Conservation (phyloP, 1,140 invertebrate species). For the Conus betulinus region DNA sequence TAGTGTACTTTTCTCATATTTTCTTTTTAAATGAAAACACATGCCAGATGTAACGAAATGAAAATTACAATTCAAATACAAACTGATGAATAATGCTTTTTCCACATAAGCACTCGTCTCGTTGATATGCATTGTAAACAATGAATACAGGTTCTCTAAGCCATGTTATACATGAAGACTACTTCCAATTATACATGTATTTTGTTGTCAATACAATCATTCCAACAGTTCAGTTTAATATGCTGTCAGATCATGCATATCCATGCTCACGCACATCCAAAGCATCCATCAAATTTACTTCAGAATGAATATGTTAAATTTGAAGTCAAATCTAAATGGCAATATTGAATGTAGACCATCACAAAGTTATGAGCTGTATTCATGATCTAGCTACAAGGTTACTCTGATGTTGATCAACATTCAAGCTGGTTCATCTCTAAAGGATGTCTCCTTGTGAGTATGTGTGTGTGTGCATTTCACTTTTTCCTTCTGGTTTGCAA, state of each 20-base stretch:
- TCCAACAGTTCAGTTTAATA: background rate
- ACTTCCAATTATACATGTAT: background rate
- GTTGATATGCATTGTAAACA: background rate
- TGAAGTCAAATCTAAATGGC: background rate
- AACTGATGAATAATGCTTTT: background rate
- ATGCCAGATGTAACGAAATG: too few relatives aligned
- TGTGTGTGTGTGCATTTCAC: too few relatives aligned
- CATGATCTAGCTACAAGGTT: background rate
- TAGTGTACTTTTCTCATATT: too few relatives aligned
- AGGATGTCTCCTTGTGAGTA: too few relatives aligned
- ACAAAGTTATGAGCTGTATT: background rate
- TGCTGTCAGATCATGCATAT: too few relatives aligned
- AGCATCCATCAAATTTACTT: too few relatives aligned
- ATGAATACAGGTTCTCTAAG: background rate
- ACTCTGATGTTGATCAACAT: background rate
- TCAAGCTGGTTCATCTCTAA: background rate
- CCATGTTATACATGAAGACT: background rate
- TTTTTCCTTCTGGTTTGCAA: too few relatives aligned
- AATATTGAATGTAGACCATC: background rate
- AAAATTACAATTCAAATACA: too few relatives aligned
- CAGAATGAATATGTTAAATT: too few relatives aligned
- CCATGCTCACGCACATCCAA: too few relatives aligned
- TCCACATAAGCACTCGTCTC: constrained; percentile 17
- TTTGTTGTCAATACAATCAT: background rate
- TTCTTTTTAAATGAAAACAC: too few relatives aligned